phyloP scores from a whole-genome alignment of 2,113 vertebrate species.

The Promerops cafer region DNA sequence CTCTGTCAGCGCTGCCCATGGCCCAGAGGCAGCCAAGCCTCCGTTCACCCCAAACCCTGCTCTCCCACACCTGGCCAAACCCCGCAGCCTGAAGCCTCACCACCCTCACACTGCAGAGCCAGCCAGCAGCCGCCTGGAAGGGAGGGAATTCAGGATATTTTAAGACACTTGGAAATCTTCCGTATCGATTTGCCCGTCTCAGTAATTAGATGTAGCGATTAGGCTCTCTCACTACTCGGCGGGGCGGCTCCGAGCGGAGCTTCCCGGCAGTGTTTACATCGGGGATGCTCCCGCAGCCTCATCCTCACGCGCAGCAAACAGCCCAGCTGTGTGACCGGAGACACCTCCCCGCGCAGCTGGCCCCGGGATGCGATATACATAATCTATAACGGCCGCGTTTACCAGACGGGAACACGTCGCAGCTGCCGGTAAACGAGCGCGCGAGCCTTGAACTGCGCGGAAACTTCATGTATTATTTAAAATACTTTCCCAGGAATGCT shows the following conservation, averaged over 20 bases:
- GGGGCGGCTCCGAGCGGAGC: background rate
- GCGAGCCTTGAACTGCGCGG: slow-evolving; percentile 9
- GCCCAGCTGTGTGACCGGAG: background rate
- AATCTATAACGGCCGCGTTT: slow-evolving; percentile 32
- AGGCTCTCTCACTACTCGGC: background rate
- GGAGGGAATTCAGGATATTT: background rate
- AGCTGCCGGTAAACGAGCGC: slow-evolving; percentile 35
- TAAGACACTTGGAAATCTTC: background rate
- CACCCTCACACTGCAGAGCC: background rate
- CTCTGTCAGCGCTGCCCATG: fast-evolving
- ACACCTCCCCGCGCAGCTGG: background rate
- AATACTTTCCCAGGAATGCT: slow-evolving; percentile 23
- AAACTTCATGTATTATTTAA: slow-evolving; percentile 63
- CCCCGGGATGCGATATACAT: background rate
- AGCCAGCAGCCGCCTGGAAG: background rate
- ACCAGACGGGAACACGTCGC: slow-evolving; percentile 1
- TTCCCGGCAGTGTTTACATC: background rate
- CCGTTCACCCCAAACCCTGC: background rate
- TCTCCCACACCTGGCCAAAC: background rate
- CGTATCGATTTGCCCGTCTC: background rate
- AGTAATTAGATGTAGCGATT: background rate
- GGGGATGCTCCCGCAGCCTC: background rate
- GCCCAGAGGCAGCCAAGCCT: background rate
- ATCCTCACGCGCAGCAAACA: slow-evolving; percentile 1
- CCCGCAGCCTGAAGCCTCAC: background rate